Base-by-base conservation (phyloP, 1,140 invertebrate genomes). In the Rhynchophorus ferrugineus region DNA sequence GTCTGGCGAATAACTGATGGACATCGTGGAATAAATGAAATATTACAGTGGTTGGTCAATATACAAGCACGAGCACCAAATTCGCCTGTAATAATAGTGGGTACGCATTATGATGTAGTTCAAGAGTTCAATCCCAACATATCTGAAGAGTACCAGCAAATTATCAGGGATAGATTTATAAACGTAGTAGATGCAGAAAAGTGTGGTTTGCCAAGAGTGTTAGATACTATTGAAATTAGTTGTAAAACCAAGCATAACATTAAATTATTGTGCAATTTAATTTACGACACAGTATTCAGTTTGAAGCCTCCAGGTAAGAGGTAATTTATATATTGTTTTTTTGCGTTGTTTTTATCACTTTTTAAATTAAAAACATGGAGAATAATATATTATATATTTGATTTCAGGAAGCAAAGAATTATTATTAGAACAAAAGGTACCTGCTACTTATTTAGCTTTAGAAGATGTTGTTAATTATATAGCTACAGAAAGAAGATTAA, bases 1-100 rank as follows among this genome's bases (percentile, higher is more conserved):
- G 80, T 95, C 0, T 99, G 95, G 95, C 85, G 85, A 54, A 88
- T 98, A 9, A 87, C 84, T 0, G 94, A 98, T 65, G 95, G 95
- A 0, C 84, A 93, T 54, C 82, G 83, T 63, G 95, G 94, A 0
- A 80, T 99, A 2, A 83, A 85, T 8, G 88, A 89, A 61, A 89
- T 98, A 49, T 76, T 94, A 38, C 87, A 95, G 58, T 99, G 95
- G 95, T 76, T 99, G 0, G 84, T 94, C 1, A 95, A 94, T 65
- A 95, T 96, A 60, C 91, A 95, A 69, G 91, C 91, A 5, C 74
- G 93, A 58, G 93, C 92, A 0, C 92, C 92, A 0, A 95, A 95
- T 67, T 90, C 91, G 0, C 91, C 91, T 1, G 92, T 95, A 2
- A 82, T 96, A 16, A 95, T 96, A 66, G 84, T 97, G 6, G 94